phyloP scores from a whole-genome alignment of 53 echinoderm and acorn worm species.

The Crossaster papposus region DNA sequence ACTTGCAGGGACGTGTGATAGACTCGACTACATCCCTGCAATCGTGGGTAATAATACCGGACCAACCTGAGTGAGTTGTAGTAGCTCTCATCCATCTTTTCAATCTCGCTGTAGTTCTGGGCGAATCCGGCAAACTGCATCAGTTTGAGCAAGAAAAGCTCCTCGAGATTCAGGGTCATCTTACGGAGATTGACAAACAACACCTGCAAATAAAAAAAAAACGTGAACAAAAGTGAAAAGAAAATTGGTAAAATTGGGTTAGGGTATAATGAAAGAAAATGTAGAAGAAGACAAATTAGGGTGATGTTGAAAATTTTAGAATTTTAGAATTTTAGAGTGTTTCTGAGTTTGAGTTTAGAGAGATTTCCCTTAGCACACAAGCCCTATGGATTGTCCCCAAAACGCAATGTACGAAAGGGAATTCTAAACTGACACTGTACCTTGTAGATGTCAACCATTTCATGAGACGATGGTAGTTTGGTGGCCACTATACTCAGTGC shows the following conservation, averaged over 20 bases:
- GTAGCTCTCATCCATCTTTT: slow-evolving; percentile 83
- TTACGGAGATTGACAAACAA: slow-evolving; percentile 64
- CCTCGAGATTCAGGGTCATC: slow-evolving; percentile 89
- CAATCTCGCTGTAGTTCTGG: slow-evolving; percentile 78
- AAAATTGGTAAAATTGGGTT: no score
- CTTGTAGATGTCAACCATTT: slow-evolving; percentile 88
- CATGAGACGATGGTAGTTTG: slow-evolving; percentile 64
- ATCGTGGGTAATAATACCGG: background rate
- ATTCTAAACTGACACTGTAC: slow-evolving; percentile 54
- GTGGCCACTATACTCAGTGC: slow-evolving; percentile 74
- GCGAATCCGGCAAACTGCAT: slow-evolving; percentile 89
- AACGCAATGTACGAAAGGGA: no score
- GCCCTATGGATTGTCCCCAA: no score
- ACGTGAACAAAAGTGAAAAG: no score
- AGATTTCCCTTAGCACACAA: no score
- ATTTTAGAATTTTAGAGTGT: no score
- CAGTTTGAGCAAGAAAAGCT: slow-evolving; percentile 84
- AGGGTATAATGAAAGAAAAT: no score
- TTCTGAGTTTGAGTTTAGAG: no score
- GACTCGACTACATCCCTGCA: no score
- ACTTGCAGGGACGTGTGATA: no score
- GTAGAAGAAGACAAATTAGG: no score
- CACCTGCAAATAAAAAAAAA: slow-evolving; percentile 36
- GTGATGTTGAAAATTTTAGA: no score
- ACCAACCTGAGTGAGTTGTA: slow-evolving; percentile 85